Evolutionary conservation across 2,888 invertebrate genomes (phyloP), one percentile per base, ranked within the genome.

Genomic region (Acleris emargana): DNA sequence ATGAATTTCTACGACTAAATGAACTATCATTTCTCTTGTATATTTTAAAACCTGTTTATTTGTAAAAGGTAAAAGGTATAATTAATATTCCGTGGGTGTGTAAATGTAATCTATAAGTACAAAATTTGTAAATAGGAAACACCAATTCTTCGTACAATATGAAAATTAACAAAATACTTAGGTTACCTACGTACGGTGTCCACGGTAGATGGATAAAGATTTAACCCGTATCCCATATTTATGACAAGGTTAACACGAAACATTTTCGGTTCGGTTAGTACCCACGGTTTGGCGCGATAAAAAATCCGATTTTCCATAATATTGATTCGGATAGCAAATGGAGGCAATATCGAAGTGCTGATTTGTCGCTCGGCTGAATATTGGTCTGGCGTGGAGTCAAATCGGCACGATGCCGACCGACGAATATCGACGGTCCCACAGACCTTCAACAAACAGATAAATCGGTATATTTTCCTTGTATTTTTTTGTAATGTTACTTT

Each of bases 311-410:
- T 89, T 87, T 83, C 81, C 84, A 85, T 87, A 64, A 86, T 88
- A 87, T 87, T 85, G 87, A 87, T 82, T 84, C 84, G 83, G 80
- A 82, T 86, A 80, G 82, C 87, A 89, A 90, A 90, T 90, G 87
- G 89, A 90, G 91, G 89, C 88, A 91, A 91, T 91, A 90, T 89
- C 86, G 89, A 84, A 89, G 87, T 91, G 87, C 89, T 89, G 91
- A 91, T 91, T 91, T 91, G 88, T 88, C 91, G 90, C 89, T 87
- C 81, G 84, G 77, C 78, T 88, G 89, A 82, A 88, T 89, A 89
- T 90, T 86, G 89, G 84, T 88, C 84, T 88, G 88, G 88, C 86
- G 87, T 82, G 87, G 89, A 89, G 88, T 88, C 89, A 88, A 89
- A 89, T 88, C 86, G 81, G 79, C 78, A 78, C 82, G 78, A 81